Conservation (phyloP, 2,113 vertebrate genomes). For the Nansenia antarctica region DNA sequence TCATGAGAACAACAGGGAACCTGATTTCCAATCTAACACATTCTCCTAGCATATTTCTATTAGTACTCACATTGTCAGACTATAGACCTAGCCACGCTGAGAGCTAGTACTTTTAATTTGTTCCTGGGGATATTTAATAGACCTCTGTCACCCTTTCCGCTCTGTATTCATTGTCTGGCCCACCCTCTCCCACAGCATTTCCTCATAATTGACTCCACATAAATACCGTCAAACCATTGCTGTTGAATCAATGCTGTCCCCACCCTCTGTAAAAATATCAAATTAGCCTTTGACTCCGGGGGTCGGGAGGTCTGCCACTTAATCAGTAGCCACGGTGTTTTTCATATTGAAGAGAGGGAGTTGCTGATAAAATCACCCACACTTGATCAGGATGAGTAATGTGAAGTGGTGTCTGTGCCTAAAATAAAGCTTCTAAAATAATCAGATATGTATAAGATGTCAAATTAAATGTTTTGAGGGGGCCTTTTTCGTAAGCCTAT, state of each 20-base stretch:
- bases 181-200: neutral
- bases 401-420: neutral
- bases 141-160: neutral
- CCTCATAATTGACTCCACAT: neutral
- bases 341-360: conserved; percentile 36
- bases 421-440: neutral
- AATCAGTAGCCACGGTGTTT: conserved; percentile 27
- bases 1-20: neutral
- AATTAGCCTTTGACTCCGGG: conserved; percentile 26
- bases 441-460: neutral
- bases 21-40: neutral
- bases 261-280: conserved; percentile 11
- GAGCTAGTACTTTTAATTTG: neutral
- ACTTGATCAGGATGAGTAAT: conserved; percentile 6
- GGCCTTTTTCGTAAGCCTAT: too few relatives aligned
- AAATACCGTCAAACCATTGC: neutral
- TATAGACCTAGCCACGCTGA: neutral
- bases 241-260: conserved; percentile 14
- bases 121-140: too few relatives aligned
- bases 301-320: conserved; percentile 17
- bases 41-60: neutral
- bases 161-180: neutral
- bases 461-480: neutral
- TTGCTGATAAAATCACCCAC: conserved; percentile 13
- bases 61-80: neutral